Base-by-base conservation (phyloP, 2,888 invertebrate genomes). In the Brachylomia viminalis region DNA sequence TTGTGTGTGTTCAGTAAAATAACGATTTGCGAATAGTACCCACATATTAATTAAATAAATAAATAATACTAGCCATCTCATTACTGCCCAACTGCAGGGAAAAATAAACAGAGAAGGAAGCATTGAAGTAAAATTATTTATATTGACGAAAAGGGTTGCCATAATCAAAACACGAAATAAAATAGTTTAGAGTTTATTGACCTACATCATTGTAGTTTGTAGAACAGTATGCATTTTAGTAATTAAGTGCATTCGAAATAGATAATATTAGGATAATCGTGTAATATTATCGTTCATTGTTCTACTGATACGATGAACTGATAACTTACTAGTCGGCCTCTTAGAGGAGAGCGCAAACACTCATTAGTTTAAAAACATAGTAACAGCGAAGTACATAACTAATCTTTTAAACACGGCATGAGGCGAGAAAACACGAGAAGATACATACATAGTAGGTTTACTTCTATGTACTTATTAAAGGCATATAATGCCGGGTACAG, bases 261-360 rank as follows among this genome's bases (percentile, higher is more conserved):
- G 20, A 45, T 8, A 15, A n/a, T 17, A 23, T 10, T 33, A 47
- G 23, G 56, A 49, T 58, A 58, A 73, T 73, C 38, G 5, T 23
- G 13, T 23, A n/a, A 3, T 23, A 47, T 3, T 67, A 67, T 76
- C 67, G 61, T 68, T 68, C 59, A 67, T 77, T 75, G 61, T 61
- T 61, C 75, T 38, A 75, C 20, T 66, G 52, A 23, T 61, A 68
- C 27, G 23, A 38, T 38, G 52, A 23, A 33, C 49, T 45, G 75
- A 59, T 52, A 59, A 75, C 1, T 20, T 47, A 27, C 30, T n/a
- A 42, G 23, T 20, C 65, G 49, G n/a, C 30, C 71, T 54, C 27
- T 49, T 38, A 38, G 0, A 7, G 7, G 38, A 59, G 17, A 33
- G 47, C 1, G 0, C 13, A 20, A 70, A 70, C 27, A 65, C 0